phyloP scores from a whole-genome alignment of 2,888 invertebrate species.

The Carterocephalus palaemon region DNA sequence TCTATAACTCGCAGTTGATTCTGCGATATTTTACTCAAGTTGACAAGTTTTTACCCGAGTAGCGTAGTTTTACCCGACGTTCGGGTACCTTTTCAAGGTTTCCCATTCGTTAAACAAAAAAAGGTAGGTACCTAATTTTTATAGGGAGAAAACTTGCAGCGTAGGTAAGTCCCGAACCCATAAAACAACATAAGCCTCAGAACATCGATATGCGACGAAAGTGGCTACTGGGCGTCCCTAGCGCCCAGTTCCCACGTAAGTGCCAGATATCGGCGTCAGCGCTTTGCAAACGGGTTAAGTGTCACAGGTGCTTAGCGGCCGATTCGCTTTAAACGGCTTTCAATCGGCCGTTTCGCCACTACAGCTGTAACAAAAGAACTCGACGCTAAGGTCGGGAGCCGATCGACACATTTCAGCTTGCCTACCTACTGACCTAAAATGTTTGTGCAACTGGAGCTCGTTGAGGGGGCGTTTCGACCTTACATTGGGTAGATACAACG shows the following conservation, averaged over 20 bases:
- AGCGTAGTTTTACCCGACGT: too few relatives aligned
- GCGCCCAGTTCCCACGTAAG: constrained; percentile 42
- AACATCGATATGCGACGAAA: constrained; percentile 25
- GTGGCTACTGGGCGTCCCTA: constrained; percentile 30
- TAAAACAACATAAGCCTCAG: neutral
- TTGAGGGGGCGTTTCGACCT: neutral
- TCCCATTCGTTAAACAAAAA: too few relatives aligned
- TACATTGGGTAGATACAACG: too few relatives aligned
- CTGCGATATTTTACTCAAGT: too few relatives aligned
- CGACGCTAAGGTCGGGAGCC: constrained; percentile 23
- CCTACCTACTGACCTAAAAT: constrained; percentile 23
- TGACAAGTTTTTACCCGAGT: too few relatives aligned
- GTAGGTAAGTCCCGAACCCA: too few relatives aligned
- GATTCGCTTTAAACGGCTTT: constrained; percentile 38
- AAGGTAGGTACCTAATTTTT: too few relatives aligned
- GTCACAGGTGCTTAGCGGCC: constrained; percentile 40
- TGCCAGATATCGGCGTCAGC: constrained; percentile 57
- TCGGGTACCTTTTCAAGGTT: too few relatives aligned
- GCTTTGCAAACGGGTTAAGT: constrained; percentile 69
- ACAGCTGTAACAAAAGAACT: constrained; percentile 22
- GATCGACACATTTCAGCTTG: constrained; percentile 23
- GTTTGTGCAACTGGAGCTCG: constrained; percentile 3
- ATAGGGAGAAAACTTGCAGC: too few relatives aligned
- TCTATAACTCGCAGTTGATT: too few relatives aligned
- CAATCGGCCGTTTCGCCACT: constrained; percentile 30